A percentile compares a stretch with the other conserved stretches of the same genome.
These are phyloP conservation scores for Arnoldichthys spilopterus DNA, from an alignment of 2,797 vertebrate genomes.

Conservation along the genomic window DNA sequence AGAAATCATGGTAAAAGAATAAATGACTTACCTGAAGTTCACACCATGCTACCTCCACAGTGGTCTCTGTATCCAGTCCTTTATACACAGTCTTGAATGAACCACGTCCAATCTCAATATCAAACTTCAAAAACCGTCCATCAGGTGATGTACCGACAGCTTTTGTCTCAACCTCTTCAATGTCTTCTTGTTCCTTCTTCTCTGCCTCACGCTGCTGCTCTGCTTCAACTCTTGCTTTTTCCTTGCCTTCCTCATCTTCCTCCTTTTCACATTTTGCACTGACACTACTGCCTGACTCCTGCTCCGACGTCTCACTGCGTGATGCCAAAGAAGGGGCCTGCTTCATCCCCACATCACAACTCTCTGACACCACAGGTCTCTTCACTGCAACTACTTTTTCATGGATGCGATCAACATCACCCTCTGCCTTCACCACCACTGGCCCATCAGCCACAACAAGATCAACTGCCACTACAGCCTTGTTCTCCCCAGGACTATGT, in stretches of 20 bases:
- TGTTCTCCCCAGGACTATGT: conserved; percentile 55
- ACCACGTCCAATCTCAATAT: conserved; percentile 96
- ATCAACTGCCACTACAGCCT: conserved; percentile 60
- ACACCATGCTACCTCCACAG: conserved; percentile 98
- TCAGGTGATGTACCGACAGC: conserved; percentile 94
- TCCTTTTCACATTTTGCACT: conserved; percentile 67
- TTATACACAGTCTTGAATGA: conserved; percentile 99
- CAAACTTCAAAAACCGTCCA: conserved; percentile 95
- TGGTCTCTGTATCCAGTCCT: conserved; percentile 96
- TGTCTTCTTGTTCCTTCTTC: conserved; percentile 88
- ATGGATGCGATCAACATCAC: conserved; percentile 56
- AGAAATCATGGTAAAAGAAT: conserved; percentile 3
- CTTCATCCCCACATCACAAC: conserved; percentile 60
- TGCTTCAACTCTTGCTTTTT: conserved; percentile 73
- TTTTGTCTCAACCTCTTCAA: conserved; percentile 95
- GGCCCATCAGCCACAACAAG: conserved; percentile 54
- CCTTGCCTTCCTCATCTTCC: conserved; percentile 72
- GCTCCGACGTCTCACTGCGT: conserved; percentile 60
- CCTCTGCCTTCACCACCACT: conserved; percentile 45
- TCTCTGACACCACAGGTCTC: conserved; percentile 58
- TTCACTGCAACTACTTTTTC: conserved; percentile 62
- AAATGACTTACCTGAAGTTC: conserved; percentile 90
- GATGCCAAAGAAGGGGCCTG: conserved; percentile 55
- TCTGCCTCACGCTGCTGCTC: conserved; percentile 78
- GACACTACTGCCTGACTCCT: conserved; percentile 54